Conservation (phyloP, 2,113 vertebrate genomes). For the Puntigrus tetrazona region DNA sequence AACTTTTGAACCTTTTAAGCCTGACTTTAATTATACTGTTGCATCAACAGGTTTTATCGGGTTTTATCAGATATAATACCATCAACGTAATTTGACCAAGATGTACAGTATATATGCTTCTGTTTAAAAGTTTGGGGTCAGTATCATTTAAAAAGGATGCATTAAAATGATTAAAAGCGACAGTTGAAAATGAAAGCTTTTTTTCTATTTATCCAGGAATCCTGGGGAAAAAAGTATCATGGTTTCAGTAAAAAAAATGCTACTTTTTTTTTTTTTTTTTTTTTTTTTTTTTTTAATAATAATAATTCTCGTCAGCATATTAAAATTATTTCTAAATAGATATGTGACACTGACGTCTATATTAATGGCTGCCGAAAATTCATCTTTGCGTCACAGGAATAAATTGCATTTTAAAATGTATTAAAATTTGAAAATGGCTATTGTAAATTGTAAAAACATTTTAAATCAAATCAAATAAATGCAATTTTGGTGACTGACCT, state of each 20-base stretch:
- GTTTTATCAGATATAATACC: not conserved
- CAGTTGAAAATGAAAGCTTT: not conserved
- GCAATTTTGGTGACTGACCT: not conserved
- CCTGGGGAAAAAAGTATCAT: not conserved
- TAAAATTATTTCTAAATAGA: not conserved
- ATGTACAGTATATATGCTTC: not conserved
- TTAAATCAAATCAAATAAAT: too few relatives aligned
- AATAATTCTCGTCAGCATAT: not conserved
- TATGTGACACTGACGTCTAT: not conserved
- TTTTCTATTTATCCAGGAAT: not conserved
- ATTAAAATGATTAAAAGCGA: not conserved
- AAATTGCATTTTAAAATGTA: not conserved
- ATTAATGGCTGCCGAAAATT: not conserved
- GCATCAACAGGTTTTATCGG: not conserved
- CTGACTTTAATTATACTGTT: not conserved
- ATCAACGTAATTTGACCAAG: not conserved
- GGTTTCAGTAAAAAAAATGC: not conserved
- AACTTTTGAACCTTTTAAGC: not conserved
- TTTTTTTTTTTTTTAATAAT: too few relatives aligned
- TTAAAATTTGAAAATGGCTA: not conserved
- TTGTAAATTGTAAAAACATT: too few relatives aligned
- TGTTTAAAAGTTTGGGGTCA: not conserved
- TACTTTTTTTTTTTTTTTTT: too few relatives aligned
- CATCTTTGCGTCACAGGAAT: not conserved
- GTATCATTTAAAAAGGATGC: not conserved